phyloP scores from a whole-genome alignment of 2,888 invertebrate genomes.

The Carterocephalus palaemon region DNA sequence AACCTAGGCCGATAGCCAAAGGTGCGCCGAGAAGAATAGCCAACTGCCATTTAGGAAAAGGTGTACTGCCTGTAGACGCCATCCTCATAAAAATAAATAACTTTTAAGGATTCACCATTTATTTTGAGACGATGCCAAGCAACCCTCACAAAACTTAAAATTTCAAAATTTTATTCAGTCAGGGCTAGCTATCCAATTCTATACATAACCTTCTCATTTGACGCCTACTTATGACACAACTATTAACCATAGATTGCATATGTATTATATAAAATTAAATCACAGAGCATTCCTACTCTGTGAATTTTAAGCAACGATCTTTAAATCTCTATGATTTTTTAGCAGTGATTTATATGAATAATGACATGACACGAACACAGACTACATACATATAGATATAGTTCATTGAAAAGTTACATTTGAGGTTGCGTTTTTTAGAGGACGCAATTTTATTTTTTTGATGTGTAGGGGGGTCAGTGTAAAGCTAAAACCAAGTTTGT shows the following conservation, averaged over 20 bases:
- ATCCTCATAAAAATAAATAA: conserved; percentile 46
- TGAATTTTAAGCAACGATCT: too few relatives aligned
- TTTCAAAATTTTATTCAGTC: conserved; percentile 50
- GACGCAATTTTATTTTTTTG: too few relatives aligned
- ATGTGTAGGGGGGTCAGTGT: too few relatives aligned
- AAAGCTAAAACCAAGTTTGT: too few relatives aligned
- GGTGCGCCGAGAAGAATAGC: conserved; percentile 91
- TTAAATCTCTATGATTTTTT: too few relatives aligned
- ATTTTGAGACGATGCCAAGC: conserved; percentile 39
- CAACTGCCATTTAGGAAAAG: conserved; percentile 91
- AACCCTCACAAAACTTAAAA: conserved; percentile 43
- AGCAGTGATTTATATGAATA: too few relatives aligned
- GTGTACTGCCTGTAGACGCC: conserved; percentile 77
- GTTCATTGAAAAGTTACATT: too few relatives aligned
- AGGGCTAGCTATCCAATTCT: conserved; percentile 52
- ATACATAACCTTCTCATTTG: conserved; percentile 37
- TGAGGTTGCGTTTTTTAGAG: too few relatives aligned
- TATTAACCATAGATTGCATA: conserved; percentile 18
- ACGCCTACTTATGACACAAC: conserved; percentile 29
- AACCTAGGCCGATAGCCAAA: conserved; percentile 88
- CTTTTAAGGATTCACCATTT: conserved; percentile 61
- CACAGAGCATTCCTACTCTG: too few relatives aligned
- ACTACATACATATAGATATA: too few relatives aligned
- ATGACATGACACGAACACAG: too few relatives aligned
- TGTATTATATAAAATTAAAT: conserved; percentile 16